These are phyloP conservation scores for Papilio machaon DNA, from an alignment of 1,140 invertebrate species.

Conservation along the genomic window DNA sequence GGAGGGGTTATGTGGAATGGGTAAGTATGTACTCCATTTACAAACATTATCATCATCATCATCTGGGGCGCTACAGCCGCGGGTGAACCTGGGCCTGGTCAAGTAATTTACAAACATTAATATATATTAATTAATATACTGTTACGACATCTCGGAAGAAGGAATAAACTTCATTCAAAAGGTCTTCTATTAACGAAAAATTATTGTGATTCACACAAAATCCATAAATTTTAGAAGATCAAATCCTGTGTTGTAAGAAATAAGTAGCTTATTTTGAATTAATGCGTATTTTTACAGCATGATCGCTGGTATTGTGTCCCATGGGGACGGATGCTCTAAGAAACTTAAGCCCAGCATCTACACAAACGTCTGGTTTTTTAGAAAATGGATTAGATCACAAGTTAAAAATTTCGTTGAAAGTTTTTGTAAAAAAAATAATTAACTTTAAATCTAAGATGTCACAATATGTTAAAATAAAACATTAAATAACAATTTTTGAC, in stretches of 20 bases:
- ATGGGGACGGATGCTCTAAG: slow-evolving; percentile 67
- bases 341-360: slow-evolving; percentile 68
- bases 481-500: background rate
- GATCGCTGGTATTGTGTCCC: slow-evolving; percentile 65
- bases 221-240: background rate
- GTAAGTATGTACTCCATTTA: slow-evolving; percentile 53
- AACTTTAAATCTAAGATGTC: background rate
- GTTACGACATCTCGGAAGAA: background rate
- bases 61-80: no score
- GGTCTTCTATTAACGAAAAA: no score
- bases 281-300: slow-evolving; percentile 49
- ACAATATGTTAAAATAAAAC: background rate
- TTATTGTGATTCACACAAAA: background rate
- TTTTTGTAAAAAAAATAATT: slow-evolving; percentile 25
- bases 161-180: background rate
- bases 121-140: background rate
- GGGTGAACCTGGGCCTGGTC: no score
- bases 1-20: slow-evolving; percentile 62
- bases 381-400: slow-evolving; percentile 56
- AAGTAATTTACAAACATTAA: background rate
- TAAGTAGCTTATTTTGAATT: background rate
- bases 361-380: slow-evolving; percentile 58
- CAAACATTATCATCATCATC: no score
- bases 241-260: background rate
- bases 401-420: slow-evolving; percentile 43